Percentiles rank a stretch among this genome's conserved stretches.
These are phyloP conservation scores for Pyralis farinalis DNA, from an alignment of 2,888 invertebrate species.

Conservation along the genomic window DNA sequence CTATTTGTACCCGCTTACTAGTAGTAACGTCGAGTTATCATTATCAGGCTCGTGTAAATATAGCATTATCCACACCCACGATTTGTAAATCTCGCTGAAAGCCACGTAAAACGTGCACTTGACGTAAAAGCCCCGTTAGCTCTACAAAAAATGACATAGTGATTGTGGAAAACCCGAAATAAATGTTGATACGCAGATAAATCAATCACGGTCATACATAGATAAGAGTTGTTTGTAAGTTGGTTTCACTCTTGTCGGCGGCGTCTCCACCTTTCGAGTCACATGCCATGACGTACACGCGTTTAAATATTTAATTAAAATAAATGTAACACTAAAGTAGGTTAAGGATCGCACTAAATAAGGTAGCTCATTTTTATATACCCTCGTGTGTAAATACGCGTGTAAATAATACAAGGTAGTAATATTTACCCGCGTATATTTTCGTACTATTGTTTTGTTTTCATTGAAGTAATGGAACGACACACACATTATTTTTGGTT, in stretches of 20 bases:
- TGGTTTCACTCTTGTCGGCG: slow-evolving; percentile 21
- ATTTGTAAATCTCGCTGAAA: background rate
- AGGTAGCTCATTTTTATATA: slow-evolving; percentile 5
- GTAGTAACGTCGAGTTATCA: no score
- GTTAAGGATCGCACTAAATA: slow-evolving; percentile 31
- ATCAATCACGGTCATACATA: slow-evolving; percentile 65
- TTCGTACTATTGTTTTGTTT: no score
- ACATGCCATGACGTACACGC: slow-evolving; percentile 14
- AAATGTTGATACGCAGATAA: slow-evolving; percentile 51
- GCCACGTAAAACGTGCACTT: background rate
- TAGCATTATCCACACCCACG: background rate
- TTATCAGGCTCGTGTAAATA: background rate
- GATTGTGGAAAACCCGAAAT: slow-evolving; percentile 31
- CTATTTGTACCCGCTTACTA: no score
- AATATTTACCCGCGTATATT: no score
- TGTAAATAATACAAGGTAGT: no score
- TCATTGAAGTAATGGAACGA: no score
- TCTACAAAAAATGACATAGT: slow-evolving; percentile 5
- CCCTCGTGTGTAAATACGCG: background rate
- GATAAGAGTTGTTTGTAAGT: slow-evolving; percentile 52
- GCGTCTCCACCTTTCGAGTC: slow-evolving; percentile 9
- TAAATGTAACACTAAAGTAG: slow-evolving; percentile 37
- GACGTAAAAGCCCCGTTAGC: background rate
- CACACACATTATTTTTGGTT: no score
- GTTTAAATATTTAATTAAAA: slow-evolving; percentile 41